phyloP scores from a whole-genome alignment of 2,888 invertebrate genomes.

The Yponomeuta plumbellus region DNA sequence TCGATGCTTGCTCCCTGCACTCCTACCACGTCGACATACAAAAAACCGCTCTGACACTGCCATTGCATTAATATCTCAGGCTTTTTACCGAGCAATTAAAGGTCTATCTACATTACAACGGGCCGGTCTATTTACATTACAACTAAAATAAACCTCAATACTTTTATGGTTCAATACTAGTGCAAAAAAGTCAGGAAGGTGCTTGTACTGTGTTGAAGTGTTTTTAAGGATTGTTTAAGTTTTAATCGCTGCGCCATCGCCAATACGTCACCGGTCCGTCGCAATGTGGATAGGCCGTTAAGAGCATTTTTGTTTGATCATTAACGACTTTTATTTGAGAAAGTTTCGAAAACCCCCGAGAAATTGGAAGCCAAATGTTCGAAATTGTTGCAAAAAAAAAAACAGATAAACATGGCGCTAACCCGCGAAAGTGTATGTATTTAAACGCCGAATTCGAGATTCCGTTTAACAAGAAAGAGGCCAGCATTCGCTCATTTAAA shows the following conservation, averaged over 20 bases:
- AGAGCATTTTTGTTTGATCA: background rate
- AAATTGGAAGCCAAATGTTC: constrained; percentile 28
- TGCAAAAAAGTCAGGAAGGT: too few species aligned
- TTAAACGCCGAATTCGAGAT: constrained; percentile 73
- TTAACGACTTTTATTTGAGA: background rate
- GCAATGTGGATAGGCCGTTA: background rate
- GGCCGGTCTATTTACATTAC: too few species aligned
- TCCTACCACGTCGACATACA: constrained; percentile 40
- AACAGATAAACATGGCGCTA: constrained; percentile 76
- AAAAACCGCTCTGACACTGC: constrained; percentile 28
- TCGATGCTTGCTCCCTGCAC: constrained; percentile 44
- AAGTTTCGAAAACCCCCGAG: constrained; percentile 33
- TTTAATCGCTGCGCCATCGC: too few species aligned
- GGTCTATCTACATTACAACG: too few species aligned
- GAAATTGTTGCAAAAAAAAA: constrained; percentile 66
- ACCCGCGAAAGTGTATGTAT: constrained; percentile 74
- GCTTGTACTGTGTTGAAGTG: too few species aligned
- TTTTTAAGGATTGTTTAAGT: too few species aligned
- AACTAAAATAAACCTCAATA: too few species aligned
- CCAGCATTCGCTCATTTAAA: constrained; percentile 68
- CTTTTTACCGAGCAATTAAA: too few species aligned
- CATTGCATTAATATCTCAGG: constrained; percentile 10
- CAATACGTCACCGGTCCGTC: too few species aligned
- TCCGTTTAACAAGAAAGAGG: constrained; percentile 63
- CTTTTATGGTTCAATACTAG: too few species aligned